phyloP scores from a whole-genome alignment of 2,797 vertebrate genomes.

The Spheniscus humboldti region DNA sequence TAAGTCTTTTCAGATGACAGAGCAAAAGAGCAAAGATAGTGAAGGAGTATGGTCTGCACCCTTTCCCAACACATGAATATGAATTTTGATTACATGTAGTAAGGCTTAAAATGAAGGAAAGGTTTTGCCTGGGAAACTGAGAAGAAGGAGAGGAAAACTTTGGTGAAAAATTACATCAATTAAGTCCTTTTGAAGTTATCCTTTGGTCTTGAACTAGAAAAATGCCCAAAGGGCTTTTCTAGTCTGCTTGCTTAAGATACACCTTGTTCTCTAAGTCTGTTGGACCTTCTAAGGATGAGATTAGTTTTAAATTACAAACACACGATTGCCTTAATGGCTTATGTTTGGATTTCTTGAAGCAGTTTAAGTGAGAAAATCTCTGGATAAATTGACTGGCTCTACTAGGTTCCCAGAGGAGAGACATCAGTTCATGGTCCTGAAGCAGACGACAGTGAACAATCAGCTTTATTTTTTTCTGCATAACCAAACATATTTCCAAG shows the following conservation, averaged over 20 bases:
- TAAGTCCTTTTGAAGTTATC: slow-evolving; percentile 16
- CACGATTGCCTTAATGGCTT: not conserved
- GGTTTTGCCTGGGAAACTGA: not conserved
- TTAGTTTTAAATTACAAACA: not conserved
- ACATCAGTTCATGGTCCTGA: not conserved
- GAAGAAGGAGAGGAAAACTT: not conserved
- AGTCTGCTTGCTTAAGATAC: not conserved
- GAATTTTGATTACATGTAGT: not conserved
- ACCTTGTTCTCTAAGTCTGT: not conserved
- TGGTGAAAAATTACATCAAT: not conserved
- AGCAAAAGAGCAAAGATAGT: not conserved
- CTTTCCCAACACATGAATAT: not conserved
- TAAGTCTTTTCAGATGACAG: not conserved
- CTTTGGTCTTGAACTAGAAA: not conserved
- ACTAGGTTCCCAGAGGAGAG: not conserved
- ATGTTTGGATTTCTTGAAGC: not conserved
- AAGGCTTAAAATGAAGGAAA: not conserved
- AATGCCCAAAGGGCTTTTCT: not conserved
- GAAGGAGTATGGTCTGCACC: not conserved
- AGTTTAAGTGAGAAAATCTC: not conserved
- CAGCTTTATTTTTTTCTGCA: not conserved
- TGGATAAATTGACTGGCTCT: not conserved
- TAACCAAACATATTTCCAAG: not conserved
- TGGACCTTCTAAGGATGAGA: not conserved
- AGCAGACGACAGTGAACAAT: not conserved